Evolutionary conservation across 2,797 vertebrate genomes (phyloP).

Genomic region (Poeciliopsis gracilis): DNA sequence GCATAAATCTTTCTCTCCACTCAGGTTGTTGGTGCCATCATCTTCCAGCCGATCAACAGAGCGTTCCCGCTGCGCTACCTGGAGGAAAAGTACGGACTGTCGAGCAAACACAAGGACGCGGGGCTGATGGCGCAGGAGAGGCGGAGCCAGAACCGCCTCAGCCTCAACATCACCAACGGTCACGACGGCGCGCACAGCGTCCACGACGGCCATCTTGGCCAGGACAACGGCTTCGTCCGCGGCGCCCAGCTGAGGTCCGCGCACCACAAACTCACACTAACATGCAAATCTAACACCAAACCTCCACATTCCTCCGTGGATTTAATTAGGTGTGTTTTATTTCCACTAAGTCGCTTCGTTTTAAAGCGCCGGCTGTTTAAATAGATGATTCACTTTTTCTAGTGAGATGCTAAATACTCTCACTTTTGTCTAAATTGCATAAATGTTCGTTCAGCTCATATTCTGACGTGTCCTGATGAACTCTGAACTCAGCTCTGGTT

Average conservation of each 20-base stretch:
- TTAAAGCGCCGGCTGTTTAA: neutral
- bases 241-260: conserved; percentile 87
- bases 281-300: neutral
- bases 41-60: conserved; percentile 96
- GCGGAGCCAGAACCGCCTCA: conserved; percentile 86
- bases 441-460: no score
- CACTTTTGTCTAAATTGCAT: no score
- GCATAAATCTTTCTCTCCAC: accelerated
- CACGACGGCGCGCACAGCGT: conserved; percentile 58
- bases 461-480: no score
- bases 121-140: conserved; percentile 73
- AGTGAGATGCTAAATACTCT: no score
- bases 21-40: conserved; percentile 89
- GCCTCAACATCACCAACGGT: conserved; percentile 85
- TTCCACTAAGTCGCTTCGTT: neutral
- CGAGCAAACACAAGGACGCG: conserved; percentile 65
- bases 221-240: conserved; percentile 72
- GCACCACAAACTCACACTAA: neutral
- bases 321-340: neutral
- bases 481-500: no score
- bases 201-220: conserved; percentile 42
- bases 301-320: neutral
- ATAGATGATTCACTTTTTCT: neutral
- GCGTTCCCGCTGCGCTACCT: conserved; percentile 89
- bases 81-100: conserved; percentile 89